These are phyloP conservation scores for Pogonocichla stellata DNA, from an alignment of 2,113 vertebrate species.

Conservation along the genomic window DNA sequence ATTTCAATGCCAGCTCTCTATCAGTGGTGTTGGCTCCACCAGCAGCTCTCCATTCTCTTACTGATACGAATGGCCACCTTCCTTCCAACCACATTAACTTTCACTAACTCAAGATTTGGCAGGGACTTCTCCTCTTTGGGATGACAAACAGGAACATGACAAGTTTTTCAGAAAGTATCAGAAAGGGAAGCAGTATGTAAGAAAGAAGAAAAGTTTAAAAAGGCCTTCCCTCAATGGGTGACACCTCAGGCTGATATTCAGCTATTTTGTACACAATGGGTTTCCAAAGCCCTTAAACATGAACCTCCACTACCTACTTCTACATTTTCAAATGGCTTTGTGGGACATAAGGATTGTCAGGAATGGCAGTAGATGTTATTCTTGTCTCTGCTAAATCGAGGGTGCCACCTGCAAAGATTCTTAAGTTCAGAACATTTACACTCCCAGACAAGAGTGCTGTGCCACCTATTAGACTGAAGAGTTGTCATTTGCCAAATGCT, in stretches of 20 bases:
- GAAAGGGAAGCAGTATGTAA: background rate
- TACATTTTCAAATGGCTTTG: background rate
- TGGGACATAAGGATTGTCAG: background rate
- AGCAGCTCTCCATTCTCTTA: background rate
- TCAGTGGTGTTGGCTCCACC: background rate
- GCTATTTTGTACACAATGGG: background rate
- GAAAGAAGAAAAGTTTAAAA: background rate
- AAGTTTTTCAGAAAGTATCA: background rate
- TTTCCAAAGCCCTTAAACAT: background rate
- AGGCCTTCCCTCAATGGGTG: background rate
- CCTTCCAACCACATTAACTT: background rate
- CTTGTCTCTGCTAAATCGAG: constrained; percentile 30
- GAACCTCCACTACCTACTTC: background rate
- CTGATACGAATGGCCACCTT: background rate
- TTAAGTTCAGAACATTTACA: constrained; percentile 29
- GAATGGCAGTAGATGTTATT: background rate
- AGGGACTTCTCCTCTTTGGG: background rate
- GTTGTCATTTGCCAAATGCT: constrained; percentile 42
- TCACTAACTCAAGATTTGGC: background rate
- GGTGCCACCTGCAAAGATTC: constrained; percentile 31
- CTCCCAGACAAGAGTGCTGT: constrained; percentile 4
- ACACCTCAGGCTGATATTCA: background rate
- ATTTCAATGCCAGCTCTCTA: background rate
- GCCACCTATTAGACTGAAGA: constrained; percentile 36
- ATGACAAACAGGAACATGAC: background rate